Base-by-base conservation (phyloP, 2,113 vertebrate species). In the Talpa occidentalis region DNA sequence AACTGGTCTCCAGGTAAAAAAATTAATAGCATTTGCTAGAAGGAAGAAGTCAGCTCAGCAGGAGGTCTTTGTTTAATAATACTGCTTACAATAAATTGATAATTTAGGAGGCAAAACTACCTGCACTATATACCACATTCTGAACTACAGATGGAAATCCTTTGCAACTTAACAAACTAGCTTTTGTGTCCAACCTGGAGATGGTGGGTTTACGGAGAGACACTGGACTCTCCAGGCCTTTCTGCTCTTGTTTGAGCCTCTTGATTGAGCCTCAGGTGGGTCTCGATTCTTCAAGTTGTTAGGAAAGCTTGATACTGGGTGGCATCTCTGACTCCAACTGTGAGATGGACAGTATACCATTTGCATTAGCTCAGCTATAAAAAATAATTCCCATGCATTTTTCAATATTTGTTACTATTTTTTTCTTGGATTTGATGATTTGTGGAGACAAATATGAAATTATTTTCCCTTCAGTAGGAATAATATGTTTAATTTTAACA, bases 401-500 rank as follows among this genome's bases (percentile, higher is more conserved):
- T 87, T n/a, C 24, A 84, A 78, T 17, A 59, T n/a, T 28, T 17
- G 28, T 19, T 79, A 16, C 22, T 49, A 66, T 59, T 67, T 90
- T 87, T 83, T n/a, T 44, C 64, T 70, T 28, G 26, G 69, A 52
- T 88, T 93, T 93, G 32, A 73, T 90, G 76, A 44, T 28, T 67
- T 84, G 77, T 52, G 9, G 42, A 91, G 42, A 94, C 74, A 91
- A 96, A 90, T 90, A 37, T 70, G 74, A 92, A 91, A 87, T 72
- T 88, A 85, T 91, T 91, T 95, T 86, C 37, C 52, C 28, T 76
- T 91, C 79, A 85, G 32, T 94, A 82, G 30, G 35, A 95, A 92
- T 78, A 90, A 85, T 24, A 74, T 78, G 30, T 66, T 92, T 82
- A 95, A 94, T 93, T 94, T 91, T 83, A 91, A 79, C 44, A 95